Conservation (phyloP, 2,113 vertebrate genomes). For the Oryzias javanicus region DNA sequence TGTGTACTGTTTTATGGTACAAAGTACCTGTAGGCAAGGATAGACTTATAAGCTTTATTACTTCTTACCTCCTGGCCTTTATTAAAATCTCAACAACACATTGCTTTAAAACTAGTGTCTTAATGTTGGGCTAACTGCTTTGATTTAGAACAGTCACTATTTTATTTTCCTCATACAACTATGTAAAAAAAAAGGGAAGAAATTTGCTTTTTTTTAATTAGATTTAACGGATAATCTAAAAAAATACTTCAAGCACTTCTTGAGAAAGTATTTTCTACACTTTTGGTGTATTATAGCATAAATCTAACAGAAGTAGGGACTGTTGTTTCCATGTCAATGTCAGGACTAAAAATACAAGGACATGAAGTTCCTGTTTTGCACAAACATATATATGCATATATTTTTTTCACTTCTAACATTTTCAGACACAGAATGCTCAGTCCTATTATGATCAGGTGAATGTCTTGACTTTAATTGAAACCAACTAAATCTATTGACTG, state of each 20-base stretch:
- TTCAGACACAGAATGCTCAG: no score
- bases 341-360: no score
- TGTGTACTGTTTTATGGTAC: constrained; percentile 12
- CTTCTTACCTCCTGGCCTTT: constrained; percentile 32
- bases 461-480: no score
- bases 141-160: neutral
- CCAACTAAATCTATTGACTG: no score
- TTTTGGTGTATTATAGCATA: neutral
- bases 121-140: constrained; percentile 8
- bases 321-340: neutral
- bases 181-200: constrained; percentile 8
- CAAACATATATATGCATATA: no score
- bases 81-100: constrained; percentile 34
- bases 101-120: constrained; percentile 14
- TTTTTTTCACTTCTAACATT: no score
- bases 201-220: neutral
- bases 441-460: no score
- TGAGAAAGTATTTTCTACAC: neutral
- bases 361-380: no score
- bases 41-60: constrained; percentile 22
- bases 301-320: neutral
- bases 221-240: constrained; percentile 27
- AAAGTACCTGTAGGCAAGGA: constrained; percentile 23
- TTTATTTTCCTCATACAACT: constrained; percentile 3
- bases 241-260: constrained; percentile 34